Conservation (phyloP, 2,113 vertebrate genomes). For the Calypte anna region DNA sequence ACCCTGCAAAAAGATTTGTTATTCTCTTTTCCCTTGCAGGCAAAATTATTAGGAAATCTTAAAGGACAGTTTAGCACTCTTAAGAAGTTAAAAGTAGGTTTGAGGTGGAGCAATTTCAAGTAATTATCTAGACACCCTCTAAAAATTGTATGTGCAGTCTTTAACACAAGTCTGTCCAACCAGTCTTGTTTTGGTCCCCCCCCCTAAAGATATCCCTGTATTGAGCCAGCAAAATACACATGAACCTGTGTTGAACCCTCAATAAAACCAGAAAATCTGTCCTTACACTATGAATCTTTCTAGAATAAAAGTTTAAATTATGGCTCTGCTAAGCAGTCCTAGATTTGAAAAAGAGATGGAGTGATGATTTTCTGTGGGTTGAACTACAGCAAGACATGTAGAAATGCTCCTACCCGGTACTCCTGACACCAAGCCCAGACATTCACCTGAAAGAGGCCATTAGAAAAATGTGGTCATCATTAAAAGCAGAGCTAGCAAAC, state of each 20-base stretch:
- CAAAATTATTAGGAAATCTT: not conserved
- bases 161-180: not conserved
- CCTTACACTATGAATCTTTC: not conserved
- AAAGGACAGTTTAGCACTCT: not conserved
- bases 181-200: not conserved
- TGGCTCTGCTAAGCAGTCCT: not conserved
- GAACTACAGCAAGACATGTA: not conserved
- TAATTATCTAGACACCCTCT: not conserved
- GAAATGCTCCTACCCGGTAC: not conserved
- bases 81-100: not conserved
- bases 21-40: not conserved
- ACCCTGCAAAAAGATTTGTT: not conserved
- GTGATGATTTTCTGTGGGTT: not conserved
- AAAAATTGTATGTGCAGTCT: rapidly evolving
- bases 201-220: not conserved
- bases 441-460: not conserved
- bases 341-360: not conserved
- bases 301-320: not conserved
- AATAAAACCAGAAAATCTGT: not conserved
- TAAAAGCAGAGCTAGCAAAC: not conserved
- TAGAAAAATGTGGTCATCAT: not conserved
- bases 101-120: not conserved
- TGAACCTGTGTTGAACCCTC: not conserved
- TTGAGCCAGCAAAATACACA: not conserved
- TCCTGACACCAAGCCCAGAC: not conserved